Evolutionary conservation across 2,888 invertebrate genomes (phyloP).

Genomic region (Seladonia tumulorum): DNA sequence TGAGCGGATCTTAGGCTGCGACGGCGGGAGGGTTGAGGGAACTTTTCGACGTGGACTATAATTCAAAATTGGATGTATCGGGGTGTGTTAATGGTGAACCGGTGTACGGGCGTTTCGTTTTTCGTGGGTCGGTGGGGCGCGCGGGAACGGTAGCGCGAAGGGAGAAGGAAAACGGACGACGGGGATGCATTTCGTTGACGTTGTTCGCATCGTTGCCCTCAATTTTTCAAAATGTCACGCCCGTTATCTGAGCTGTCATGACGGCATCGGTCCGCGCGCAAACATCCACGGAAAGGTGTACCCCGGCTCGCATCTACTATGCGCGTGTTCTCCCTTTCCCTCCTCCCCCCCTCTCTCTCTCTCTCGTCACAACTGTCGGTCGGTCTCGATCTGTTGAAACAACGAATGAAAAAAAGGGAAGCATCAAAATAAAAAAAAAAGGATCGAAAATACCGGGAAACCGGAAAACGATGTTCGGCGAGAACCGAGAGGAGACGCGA

Average conservation of each 20-base stretch:
- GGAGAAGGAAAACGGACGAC: constrained; percentile 58
- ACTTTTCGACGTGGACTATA: constrained; percentile 32
- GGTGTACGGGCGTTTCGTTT: constrained; percentile 47
- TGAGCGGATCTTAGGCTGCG: background rate
- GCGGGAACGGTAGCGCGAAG: constrained; percentile 23
- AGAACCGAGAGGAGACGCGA: background rate
- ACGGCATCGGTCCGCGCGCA: constrained; percentile 61
- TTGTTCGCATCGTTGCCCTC: constrained; percentile 70
- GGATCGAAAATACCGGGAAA: background rate
- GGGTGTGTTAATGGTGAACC: constrained; percentile 61
- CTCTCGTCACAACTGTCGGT: constrained; percentile 64
- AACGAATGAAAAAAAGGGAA: constrained; percentile 25
- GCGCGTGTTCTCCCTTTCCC: background rate
- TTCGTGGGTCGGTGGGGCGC: constrained; percentile 25
- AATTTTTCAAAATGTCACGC: constrained; percentile 73
- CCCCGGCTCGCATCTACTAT: constrained; percentile 22
- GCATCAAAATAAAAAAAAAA: background rate
- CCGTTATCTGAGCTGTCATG: constrained; percentile 68
- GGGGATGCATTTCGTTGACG: constrained; percentile 68
- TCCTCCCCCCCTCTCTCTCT: background rate
- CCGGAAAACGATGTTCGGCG: background rate
- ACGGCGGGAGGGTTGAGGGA: background rate
- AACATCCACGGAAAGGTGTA: constrained; percentile 65
- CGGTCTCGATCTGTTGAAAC: constrained; percentile 53
- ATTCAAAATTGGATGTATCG: constrained; percentile 57